Evolutionary conservation across 2,888 invertebrate genomes (phyloP).

Genomic region (Lithophane socia): DNA sequence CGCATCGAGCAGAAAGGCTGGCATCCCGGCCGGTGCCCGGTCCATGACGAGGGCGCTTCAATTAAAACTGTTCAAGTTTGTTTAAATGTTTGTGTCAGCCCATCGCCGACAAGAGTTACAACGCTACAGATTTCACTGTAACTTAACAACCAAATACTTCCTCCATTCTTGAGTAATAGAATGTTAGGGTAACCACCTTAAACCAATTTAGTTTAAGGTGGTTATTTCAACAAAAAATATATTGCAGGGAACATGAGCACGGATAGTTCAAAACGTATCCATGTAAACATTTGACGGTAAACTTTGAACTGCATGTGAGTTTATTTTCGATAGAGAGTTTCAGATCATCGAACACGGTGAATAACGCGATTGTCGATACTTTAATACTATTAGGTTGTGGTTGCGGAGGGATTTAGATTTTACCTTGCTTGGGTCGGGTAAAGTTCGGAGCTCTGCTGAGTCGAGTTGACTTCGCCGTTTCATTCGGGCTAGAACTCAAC

Average conservation of each 20-base stretch:
- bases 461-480: constrained; percentile 67
- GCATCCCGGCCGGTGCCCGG: constrained; percentile 60
- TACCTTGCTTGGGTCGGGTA: constrained; percentile 69
- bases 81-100: constrained; percentile 86
- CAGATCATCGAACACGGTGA: constrained; percentile 54
- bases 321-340: constrained; percentile 51
- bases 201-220: constrained; percentile 24
- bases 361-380: constrained; percentile 75
- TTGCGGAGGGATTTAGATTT: constrained; percentile 74
- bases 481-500: constrained; percentile 69
- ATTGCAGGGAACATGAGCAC: constrained; percentile 22
- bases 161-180: constrained; percentile 43
- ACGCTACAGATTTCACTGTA: constrained; percentile 74
- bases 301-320: constrained; percentile 45
- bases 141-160: constrained; percentile 71
- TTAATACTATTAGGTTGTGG: constrained; percentile 74
- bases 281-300: constrained; percentile 47
- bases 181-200: constrained; percentile 14
- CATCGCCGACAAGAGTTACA: constrained; percentile 75
- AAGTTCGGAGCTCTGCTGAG: constrained; percentile 71
- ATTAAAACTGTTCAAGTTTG: constrained; percentile 88
- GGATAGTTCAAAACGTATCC: constrained; percentile 22
- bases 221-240: constrained; percentile 16
- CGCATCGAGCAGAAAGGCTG: constrained; percentile 63
- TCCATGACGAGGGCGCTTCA: constrained; percentile 83